Conservation (phyloP, 2,113 vertebrate genomes). For the Noturus placidus region DNA sequence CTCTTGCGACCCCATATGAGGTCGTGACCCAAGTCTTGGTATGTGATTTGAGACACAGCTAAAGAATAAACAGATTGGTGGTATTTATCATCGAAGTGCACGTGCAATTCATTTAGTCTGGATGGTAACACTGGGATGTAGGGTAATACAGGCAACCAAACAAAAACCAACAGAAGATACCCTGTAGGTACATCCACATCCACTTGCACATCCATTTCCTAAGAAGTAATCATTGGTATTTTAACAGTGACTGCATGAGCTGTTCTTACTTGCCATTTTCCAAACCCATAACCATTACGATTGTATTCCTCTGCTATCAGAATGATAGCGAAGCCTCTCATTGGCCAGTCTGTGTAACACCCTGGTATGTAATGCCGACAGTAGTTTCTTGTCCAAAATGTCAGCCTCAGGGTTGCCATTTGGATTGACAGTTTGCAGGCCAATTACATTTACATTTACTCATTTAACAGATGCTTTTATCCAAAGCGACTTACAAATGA, state of each 20-base stretch:
- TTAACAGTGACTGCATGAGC: not conserved
- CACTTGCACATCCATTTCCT: not conserved
- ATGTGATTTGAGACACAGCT: not conserved
- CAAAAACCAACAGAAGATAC: not conserved
- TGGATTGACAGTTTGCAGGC: not conserved
- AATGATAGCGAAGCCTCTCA: not conserved
- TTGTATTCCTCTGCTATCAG: constrained; percentile 31
- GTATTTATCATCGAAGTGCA: not conserved
- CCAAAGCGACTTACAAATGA: too few species aligned
- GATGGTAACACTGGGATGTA: not conserved
- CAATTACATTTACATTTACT: too few species aligned
- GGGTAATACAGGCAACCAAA: not conserved
- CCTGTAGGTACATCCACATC: not conserved
- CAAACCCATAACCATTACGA: constrained; percentile 1
- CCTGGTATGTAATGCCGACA: not conserved
- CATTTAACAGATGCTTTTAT: too few species aligned
- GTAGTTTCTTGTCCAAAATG: not conserved
- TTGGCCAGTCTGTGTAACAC: not conserved
- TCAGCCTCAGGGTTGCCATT: constrained; percentile 7
- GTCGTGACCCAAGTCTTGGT: not conserved
- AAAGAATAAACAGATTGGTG: not conserved
- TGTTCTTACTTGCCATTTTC: not conserved
- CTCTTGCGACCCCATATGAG: too few species aligned
- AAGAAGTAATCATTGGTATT: not conserved
- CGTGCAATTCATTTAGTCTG: not conserved